phyloP scores from a whole-genome alignment of 2,113 vertebrate species.

The Mustela lutreola region DNA sequence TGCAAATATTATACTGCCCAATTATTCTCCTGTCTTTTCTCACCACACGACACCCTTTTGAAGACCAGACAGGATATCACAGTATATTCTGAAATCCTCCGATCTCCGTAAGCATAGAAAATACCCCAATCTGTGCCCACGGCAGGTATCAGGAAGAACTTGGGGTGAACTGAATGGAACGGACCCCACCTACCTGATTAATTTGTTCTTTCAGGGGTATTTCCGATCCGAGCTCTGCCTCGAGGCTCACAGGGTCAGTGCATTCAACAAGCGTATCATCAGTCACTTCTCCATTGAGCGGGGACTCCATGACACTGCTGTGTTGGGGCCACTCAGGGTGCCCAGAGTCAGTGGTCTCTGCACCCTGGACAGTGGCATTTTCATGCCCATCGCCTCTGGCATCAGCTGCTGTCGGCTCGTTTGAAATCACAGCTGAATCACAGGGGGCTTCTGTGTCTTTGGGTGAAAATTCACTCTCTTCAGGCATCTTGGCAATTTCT shows the following conservation, averaged over 20 bases:
- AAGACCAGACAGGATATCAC: background rate
- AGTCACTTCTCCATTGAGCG: constrained; percentile 54
- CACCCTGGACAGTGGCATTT: constrained; percentile 12
- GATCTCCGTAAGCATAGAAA: background rate
- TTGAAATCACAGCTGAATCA: background rate
- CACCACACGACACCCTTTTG: background rate
- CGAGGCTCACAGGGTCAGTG: constrained; percentile 87
- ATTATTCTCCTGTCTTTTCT: background rate
- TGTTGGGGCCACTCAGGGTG: constrained; percentile 49
- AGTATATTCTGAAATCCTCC: background rate
- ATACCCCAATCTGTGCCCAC: background rate
- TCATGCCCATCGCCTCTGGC: constrained; percentile 23
- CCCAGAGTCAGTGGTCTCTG: background rate
- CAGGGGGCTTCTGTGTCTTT: background rate
- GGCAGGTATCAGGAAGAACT: background rate
- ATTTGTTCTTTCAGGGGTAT: constrained; percentile 79
- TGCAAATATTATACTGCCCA: background rate
- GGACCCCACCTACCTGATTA: constrained; percentile 80
- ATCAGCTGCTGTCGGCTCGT: constrained; percentile 46
- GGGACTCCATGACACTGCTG: background rate
- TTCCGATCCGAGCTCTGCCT: constrained; percentile 84
- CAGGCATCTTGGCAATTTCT: constrained; percentile 64
- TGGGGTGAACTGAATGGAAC: background rate
- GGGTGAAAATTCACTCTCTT: constrained; percentile 49
- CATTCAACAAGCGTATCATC: constrained; percentile 78